Evolutionary conservation across 2,888 invertebrate species (phyloP), one percentile per base, ranked within the genome.

Genomic region (Parascotia fuliginaria): DNA sequence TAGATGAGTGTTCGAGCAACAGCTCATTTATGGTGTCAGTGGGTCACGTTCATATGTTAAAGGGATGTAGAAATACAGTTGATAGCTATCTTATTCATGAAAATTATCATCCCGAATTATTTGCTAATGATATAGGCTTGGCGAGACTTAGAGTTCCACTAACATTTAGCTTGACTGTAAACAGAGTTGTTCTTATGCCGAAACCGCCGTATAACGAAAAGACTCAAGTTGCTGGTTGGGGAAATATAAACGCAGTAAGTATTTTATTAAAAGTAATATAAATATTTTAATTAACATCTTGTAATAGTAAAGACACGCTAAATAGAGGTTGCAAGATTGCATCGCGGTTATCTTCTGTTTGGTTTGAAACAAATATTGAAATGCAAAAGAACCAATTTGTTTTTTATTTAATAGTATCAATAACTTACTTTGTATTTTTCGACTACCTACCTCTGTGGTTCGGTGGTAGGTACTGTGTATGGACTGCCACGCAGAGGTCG

Each of bases 121-220:
- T 4, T 2, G 3, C 11, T 11, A 12, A 12, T 29, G 29, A 29
- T 29, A 29, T n/a, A 29, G 24, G 24, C 1, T 24, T 24, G 24
- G 7, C 7, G 7, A 3, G 7, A 7, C 24, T 24, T 6, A 24
- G 7, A 24, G 7, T 9, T 24, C 24, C 24, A 1, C 1, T 24
- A 24, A 24, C 5, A 7, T 24, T 24, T 24, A 24, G 24, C 24
- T 7, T 9, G 7, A 24, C 24, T 6, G 24, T 24, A 9, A 24
- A 24, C 7, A 2, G 29, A 29, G 6, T 29, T 22, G n/a, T 7
- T 13, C 19, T 13, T 27, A 14, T 33, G 34, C 28, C 46, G 16
- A 41, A 9, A 41, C 40, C 41, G 6, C 48, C 48, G 32, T 38
- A 42, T 16, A 22, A 29, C 3, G 29, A 29, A 11, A 29, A 29